Evolutionary conservation across 2,888 invertebrate species (phyloP), one percentile per base, ranked within the genome.

Genomic region (Acheta domesticus): DNA sequence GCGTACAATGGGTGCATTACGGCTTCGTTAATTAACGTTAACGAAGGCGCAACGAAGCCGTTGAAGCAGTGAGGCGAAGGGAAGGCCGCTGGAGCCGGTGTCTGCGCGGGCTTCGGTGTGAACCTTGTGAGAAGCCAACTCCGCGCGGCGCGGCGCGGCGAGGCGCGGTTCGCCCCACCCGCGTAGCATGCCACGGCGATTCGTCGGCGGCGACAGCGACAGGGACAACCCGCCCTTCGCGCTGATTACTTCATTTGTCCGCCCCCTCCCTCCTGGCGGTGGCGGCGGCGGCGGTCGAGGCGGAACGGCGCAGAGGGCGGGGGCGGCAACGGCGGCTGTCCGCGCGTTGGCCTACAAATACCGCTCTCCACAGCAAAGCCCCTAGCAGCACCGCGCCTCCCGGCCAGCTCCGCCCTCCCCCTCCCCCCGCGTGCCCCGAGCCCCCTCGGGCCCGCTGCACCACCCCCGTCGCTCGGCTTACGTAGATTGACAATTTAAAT

Each of bases 401-500:
- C 62, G 14, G 62, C 62, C 19, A 12, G 12, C 62, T 16, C 14
- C 62, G 62, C 62, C 62, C 12, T 62, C 62, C 62, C 62, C 62
- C 62, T 5, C 5, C 2, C 12, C 2, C 62, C 4, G 2, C 62
- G 19, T 62, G 12, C 62, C 62, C 23, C 23, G 23, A 23, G 62
- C 62, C n/a, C 62, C 62, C 62, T 12, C 14, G 62, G 16, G 62
- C 62, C 36, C 36, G 36, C 36, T 36, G 36, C 36, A n/a, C n/a
- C n/a, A 11, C 5, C 62, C 62, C n/a, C 62, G n/a, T 62, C 62
- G 62, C 62, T 62, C 62, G 62, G 62, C 62, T 62, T 62, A 62
- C 62, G 62, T 62, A 62, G 62, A 62, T 62, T 62, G 62, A 62
- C 62, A 62, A 62, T 62, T 62, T 62, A 62, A 62, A 62, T 62